Conservation (phyloP, 2,888 invertebrate genomes). For the Epiblema foenella region DNA sequence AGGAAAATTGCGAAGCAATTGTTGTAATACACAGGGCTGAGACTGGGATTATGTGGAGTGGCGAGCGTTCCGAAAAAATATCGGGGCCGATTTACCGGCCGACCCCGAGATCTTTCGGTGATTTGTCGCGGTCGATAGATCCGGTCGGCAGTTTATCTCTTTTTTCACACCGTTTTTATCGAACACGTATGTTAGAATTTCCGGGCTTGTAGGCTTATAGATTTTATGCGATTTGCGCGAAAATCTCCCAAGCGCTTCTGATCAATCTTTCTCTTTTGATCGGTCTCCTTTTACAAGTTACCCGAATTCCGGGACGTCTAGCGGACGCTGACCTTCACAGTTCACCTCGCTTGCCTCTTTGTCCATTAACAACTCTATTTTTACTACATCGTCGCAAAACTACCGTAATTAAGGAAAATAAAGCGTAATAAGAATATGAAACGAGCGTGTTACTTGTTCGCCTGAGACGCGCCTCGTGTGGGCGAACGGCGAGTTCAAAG, state of each 20-base stretch:
- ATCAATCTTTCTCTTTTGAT: background rate
- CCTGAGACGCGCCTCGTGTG: slow-evolving; percentile 31
- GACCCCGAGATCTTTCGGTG: slow-evolving; percentile 39
- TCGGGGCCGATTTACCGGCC: slow-evolving; percentile 38
- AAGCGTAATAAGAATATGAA: slow-evolving; percentile 30
- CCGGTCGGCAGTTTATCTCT: slow-evolving; percentile 33
- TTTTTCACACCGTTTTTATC: slow-evolving; percentile 28
- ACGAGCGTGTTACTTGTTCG: slow-evolving; percentile 14
- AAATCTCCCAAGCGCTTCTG: background rate
- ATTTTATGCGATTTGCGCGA: background rate
- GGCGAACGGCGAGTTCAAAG: slow-evolving; percentile 42
- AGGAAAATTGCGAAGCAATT: slow-evolving; percentile 36
- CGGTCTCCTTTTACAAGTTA: background rate
- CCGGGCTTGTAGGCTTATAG: slow-evolving; percentile 12
- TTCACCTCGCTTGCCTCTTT: slow-evolving; percentile 13
- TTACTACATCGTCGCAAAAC: slow-evolving; percentile 20
- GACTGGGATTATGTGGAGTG: slow-evolving; percentile 36
- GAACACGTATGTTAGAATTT: slow-evolving; percentile 22
- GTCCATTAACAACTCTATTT: slow-evolving; percentile 22
- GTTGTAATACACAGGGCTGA: slow-evolving; percentile 36
- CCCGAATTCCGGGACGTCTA: background rate
- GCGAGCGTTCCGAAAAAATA: slow-evolving; percentile 30
- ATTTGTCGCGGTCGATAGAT: slow-evolving; percentile 38
- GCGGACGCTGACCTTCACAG: slow-evolving; percentile 17
- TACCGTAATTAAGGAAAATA: slow-evolving; percentile 14